Evolutionary conservation across 1,140 invertebrate genomes (phyloP).

Genomic region (Lordiphosa clarofinis): DNA sequence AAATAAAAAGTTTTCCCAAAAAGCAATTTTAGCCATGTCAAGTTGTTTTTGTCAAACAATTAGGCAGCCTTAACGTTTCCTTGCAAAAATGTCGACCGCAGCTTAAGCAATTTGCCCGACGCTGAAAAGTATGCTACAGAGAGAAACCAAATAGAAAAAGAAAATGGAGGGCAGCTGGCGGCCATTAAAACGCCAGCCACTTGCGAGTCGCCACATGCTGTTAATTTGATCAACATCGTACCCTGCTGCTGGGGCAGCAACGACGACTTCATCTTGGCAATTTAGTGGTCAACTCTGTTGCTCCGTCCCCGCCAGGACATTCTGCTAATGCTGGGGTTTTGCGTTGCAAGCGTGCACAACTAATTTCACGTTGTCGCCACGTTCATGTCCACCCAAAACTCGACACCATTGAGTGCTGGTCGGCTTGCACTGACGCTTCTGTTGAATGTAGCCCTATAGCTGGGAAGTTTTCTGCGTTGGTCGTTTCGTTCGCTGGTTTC

Average conservation of each 20-base stretch:
- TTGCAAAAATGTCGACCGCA: constrained; percentile 7
- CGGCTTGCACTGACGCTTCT: constrained; percentile 17
- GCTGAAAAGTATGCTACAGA: constrained; percentile 56
- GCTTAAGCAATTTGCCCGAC: constrained; percentile 59
- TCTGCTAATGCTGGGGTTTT: constrained; percentile 48
- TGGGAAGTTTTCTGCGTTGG: constrained; percentile 2
- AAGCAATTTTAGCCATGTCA: constrained; percentile 35
- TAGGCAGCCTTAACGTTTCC: constrained; percentile 32
- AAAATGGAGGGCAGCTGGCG: neutral
- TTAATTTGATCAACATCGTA: constrained; percentile 70
- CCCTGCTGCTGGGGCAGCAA: constrained; percentile 1
- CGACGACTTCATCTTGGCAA: constrained; percentile 60
- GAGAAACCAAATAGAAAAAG: constrained; percentile 16
- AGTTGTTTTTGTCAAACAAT: constrained; percentile 59
- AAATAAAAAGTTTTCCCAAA: constrained; percentile 50
- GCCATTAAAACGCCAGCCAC: constrained; percentile 42
- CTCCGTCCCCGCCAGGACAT: constrained; percentile 19
- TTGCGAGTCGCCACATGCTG: constrained; percentile 60
- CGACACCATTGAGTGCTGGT: constrained; percentile 49
- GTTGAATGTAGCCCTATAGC: too few relatives aligned
- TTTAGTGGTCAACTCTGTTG: constrained; percentile 62
- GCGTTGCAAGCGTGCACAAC: constrained; percentile 61
- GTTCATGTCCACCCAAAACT: constrained; percentile 38
- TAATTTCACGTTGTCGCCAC: constrained; percentile 71
- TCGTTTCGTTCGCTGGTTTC: constrained; percentile 13